These are phyloP conservation scores for Dolichopus griseipennis DNA, from an alignment of 2,888 invertebrate species.

Conservation along the genomic window DNA sequence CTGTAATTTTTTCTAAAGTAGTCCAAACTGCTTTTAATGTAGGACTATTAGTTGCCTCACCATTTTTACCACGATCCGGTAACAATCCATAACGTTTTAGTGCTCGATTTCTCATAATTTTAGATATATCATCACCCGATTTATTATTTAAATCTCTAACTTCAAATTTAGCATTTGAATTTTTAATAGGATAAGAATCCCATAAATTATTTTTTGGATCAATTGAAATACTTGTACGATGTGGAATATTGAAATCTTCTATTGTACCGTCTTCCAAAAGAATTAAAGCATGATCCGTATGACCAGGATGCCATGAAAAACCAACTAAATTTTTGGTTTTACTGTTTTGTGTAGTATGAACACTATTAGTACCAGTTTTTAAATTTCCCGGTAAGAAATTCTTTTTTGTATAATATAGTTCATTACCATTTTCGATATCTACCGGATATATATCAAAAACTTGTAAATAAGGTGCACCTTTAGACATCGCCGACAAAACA, in stretches of 20 bases:
- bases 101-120: slow-evolving; percentile 59
- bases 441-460: slow-evolving; percentile 79
- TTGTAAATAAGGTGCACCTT: slow-evolving; percentile 66
- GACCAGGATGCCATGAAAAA: slow-evolving; percentile 80
- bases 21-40: slow-evolving; percentile 74
- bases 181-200: slow-evolving; percentile 11
- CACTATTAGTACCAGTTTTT: slow-evolving; percentile 11
- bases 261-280: slow-evolving; percentile 37
- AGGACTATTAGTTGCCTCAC: slow-evolving; percentile 65
- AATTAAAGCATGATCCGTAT: slow-evolving; percentile 45
- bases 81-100: slow-evolving; percentile 63
- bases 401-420: slow-evolving; percentile 66
- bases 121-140: slow-evolving; percentile 51
- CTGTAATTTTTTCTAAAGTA: slow-evolving; percentile 31
- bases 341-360: slow-evolving; percentile 32
- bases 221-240: slow-evolving; percentile 35
- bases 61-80: slow-evolving; percentile 68
- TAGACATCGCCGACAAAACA: slow-evolving; percentile 69
- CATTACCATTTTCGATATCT: slow-evolving; percentile 60
- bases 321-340: slow-evolving; percentile 50
- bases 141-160: background rate
- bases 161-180: background rate
- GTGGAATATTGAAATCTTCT: slow-evolving; percentile 37
- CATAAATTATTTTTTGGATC: slow-evolving; percentile 34
- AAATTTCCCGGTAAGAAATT: slow-evolving; percentile 45